Base-by-base conservation (phyloP, 2,113 vertebrate species). In the Phylloscopus trochilus region DNA sequence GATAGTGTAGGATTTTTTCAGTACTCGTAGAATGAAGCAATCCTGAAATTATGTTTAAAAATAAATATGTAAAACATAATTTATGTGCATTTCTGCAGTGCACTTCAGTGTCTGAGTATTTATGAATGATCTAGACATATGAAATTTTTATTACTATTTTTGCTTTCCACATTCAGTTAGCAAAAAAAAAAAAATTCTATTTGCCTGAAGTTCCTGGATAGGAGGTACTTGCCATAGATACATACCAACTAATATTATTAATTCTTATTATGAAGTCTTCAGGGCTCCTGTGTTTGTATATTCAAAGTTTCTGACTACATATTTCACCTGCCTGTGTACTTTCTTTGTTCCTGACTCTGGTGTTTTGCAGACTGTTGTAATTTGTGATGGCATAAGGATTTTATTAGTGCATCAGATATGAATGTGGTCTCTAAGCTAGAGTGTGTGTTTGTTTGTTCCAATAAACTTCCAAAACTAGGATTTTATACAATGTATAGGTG, bases 1-100 rank as follows among this genome's bases (percentile, higher is more conserved):
- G 96, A 92, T 90, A 97, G 94, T 56, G 79, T 93, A 83, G 92
- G 85, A 90, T 94, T 85, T 96, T 97, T 96, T 94, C 67, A 95
- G 44, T 83, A 51, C 94, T 95, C 24, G 12, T 72, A 28, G 92
- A 95, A 84, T 90, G 89, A 95, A 96, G 56, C 81, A 87, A 51
- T 96, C 83, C 88, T 95, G 69, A 76, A 89, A 52, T 70, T 60
- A 76, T 35, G 35, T 86, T 92, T 81, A 72, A 96, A 96, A 91
- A 79, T 92, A 91, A 92, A 44, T 64, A 75, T 21, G 17, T 67
- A 47, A 78, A 91, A 58, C 15, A 67, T n/a, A 20, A 64, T 94
- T 95, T 93, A 22, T 88, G 31, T 90, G 55, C 5, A 10, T 63
- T 94, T 95, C 77, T 70, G 33, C 43, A n/a, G 55, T 89, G 24